phyloP scores from a whole-genome alignment of 2,113 vertebrate genomes.

The Epinephelus fuscoguttatus region DNA sequence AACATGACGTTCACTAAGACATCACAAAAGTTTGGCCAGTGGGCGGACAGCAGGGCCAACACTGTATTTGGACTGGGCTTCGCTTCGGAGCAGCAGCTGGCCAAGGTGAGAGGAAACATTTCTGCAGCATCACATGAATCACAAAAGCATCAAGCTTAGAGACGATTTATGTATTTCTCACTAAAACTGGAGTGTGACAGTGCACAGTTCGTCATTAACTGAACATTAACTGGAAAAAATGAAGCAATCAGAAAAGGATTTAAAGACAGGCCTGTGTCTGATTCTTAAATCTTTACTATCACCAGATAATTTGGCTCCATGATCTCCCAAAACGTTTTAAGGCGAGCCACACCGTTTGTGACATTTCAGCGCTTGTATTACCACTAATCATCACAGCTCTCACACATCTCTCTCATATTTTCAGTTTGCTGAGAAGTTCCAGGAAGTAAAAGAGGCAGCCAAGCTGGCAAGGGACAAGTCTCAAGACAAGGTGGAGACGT shows the following conservation, averaged over 20 bases:
- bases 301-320: slow-evolving; percentile 16
- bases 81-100: slow-evolving; percentile 92
- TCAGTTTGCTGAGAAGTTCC: slow-evolving; percentile 99
- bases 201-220: background rate
- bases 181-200: background rate
- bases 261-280: background rate
- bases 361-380: background rate
- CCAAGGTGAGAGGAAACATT: slow-evolving; percentile 86
- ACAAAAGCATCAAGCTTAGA: background rate
- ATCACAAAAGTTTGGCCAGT: slow-evolving; percentile 97
- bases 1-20: slow-evolving; percentile 99
- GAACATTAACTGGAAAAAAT: slow-evolving; percentile 4
- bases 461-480: slow-evolving; percentile 94
- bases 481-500: slow-evolving; percentile 93
- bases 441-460: slow-evolving; percentile 96
- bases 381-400: slow-evolving; percentile 20
- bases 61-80: slow-evolving; percentile 97
- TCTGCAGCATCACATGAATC: background rate
- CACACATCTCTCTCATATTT: slow-evolving; percentile 45
- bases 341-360: background rate
- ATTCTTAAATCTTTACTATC: background rate
- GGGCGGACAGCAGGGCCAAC: slow-evolving; percentile 98
- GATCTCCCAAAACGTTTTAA: background rate
- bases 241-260: slow-evolving; percentile 1
- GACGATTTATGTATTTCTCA: background rate